Percentiles rank a stretch among this genome's conserved stretches.
phyloP scores from a whole-genome alignment of 2,888 invertebrate genomes.

The Ophion costatus region DNA sequence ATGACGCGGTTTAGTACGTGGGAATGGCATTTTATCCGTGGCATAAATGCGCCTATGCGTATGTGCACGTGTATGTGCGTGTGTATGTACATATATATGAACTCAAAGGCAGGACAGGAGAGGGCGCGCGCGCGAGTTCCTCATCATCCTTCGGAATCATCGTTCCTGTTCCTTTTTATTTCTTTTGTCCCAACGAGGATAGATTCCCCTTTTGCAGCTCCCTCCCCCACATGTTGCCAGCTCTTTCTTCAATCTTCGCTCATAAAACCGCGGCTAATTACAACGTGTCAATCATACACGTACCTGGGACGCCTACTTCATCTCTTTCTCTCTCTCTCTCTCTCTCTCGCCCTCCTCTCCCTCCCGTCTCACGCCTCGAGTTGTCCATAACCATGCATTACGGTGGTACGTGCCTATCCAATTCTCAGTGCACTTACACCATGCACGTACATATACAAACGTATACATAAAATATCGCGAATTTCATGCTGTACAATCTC shows the following conservation, averaged over 20 bases:
- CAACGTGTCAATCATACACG: conserved; percentile 77
- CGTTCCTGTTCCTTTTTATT: conserved; percentile 38
- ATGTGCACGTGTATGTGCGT: conserved; percentile 32
- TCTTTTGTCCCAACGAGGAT: conserved; percentile 53
- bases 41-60: conserved; percentile 4
- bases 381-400: conserved; percentile 67
- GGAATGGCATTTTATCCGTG: conserved; percentile 69
- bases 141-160: conserved; percentile 61
- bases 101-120: conserved; percentile 19
- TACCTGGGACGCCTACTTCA: conserved; percentile 68
- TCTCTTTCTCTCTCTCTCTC: conserved; percentile 26
- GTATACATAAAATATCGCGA: neutral
- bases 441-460: neutral
- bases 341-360: neutral
- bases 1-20: conserved; percentile 68
- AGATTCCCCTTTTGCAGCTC: conserved; percentile 54
- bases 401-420: conserved; percentile 66
- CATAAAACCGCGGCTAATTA: conserved; percentile 75
- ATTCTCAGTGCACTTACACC: conserved; percentile 42
- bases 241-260: conserved; percentile 68
- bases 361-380: conserved; percentile 47
- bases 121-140: conserved; percentile 48
- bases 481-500: neutral
- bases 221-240: conserved; percentile 62
- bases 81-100: neutral